Conservation (phyloP, 2,888 invertebrate species). For the Oscheius sp. region DNA sequence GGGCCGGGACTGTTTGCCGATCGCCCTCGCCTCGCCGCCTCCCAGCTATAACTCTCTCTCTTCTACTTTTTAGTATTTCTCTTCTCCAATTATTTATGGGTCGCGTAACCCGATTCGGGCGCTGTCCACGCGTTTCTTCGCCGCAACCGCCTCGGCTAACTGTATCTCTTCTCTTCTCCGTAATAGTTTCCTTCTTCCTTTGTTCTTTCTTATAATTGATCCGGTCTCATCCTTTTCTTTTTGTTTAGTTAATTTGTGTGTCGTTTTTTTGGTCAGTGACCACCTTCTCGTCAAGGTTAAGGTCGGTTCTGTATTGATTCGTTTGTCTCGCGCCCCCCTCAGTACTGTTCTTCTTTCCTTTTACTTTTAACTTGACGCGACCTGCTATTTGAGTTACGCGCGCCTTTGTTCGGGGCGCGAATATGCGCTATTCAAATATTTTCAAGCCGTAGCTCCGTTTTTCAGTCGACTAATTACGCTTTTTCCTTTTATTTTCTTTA, state of each 20-base stretch:
- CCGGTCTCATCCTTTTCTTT: background rate
- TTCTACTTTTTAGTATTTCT: conserved; percentile 16
- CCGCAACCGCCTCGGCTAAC: conserved; percentile 8
- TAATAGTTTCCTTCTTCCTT: background rate
- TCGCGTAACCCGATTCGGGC: conserved; percentile 27
- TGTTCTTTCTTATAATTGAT: background rate
- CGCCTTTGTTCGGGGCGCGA: conserved; percentile 18
- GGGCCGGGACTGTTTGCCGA: conserved; percentile 32
- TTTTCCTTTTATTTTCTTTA: background rate
- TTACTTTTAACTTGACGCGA: background rate
- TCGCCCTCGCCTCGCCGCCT: conserved; percentile 10
- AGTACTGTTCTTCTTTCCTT: background rate
- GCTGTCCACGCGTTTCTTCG: conserved; percentile 18
- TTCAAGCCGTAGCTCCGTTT: background rate
- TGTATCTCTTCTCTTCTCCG: conserved; percentile 3
- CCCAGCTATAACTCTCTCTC: conserved; percentile 23
- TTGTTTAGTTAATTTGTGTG: conserved; percentile 26
- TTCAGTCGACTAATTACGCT: background rate
- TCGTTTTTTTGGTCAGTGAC: background rate
- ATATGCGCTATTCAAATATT: conserved; percentile 24
- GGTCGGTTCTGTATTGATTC: conserved; percentile 27
- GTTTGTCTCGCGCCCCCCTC: background rate
- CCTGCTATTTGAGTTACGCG: conserved; percentile 3
- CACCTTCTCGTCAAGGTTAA: conserved; percentile 33
- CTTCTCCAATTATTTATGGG: conserved; percentile 24